These are phyloP conservation scores for Drosophila demipolita DNA, from an alignment of 2,888 invertebrate genomes.

Conservation along the genomic window DNA sequence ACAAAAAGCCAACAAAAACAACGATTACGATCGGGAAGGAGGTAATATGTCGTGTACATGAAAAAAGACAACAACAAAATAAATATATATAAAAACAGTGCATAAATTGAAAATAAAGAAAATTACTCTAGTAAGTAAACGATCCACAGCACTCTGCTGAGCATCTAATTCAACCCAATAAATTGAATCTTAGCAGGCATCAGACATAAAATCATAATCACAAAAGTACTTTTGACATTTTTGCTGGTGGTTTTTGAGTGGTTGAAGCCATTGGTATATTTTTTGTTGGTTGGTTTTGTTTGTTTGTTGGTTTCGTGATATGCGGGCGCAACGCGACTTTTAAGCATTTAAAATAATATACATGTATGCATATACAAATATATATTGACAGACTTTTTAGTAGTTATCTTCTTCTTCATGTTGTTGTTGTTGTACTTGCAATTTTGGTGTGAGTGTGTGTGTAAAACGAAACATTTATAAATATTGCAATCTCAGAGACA, in stretches of 20 bases:
- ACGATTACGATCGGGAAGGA: background rate
- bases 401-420: constrained; percentile 30
- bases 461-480: constrained; percentile 33
- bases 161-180: constrained; percentile 10
- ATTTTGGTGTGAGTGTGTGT: constrained; percentile 48
- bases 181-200: background rate
- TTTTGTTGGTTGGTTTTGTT: constrained; percentile 24
- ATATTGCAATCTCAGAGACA: constrained; percentile 42
- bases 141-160: constrained; percentile 29
- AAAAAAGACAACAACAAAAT: constrained; percentile 23
- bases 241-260: constrained; percentile 43
- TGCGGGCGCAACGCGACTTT: constrained; percentile 71
- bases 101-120: constrained; percentile 34
- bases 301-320: constrained; percentile 52
- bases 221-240: constrained; percentile 14
- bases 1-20: constrained; percentile 4
- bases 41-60: background rate
- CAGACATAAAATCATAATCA: constrained; percentile 8
- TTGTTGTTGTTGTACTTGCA: constrained; percentile 65
- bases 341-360: constrained; percentile 54
- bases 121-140: constrained; percentile 21
- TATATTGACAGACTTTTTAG: constrained; percentile 67
- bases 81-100: constrained; percentile 7
- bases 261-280: constrained; percentile 35
- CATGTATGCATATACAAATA: constrained; percentile 47